A percentile compares a stretch with the other conserved stretches of the same genome.
These are phyloP conservation scores for Plemyria rubiginata DNA, from an alignment of 2,888 invertebrate species.

Conservation along the genomic window DNA sequence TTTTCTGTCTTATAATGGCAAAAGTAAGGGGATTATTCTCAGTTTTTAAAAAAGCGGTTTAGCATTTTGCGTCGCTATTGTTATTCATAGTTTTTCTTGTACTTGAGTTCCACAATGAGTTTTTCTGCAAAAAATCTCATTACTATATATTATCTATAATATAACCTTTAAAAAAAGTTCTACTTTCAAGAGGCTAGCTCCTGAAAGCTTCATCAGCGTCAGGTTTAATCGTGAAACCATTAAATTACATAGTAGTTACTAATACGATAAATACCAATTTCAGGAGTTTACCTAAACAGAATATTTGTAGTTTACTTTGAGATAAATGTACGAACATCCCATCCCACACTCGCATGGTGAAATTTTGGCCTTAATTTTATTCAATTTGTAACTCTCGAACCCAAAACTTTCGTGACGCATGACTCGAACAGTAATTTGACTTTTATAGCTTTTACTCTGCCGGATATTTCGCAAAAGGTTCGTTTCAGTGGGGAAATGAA, in stretches of 20 bases:
- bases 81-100: constrained; percentile 6
- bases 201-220: too few relatives aligned
- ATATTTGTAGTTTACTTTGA: constrained; percentile 34
- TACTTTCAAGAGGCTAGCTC: too few relatives aligned
- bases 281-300: not conserved
- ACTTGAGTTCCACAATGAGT: not conserved
- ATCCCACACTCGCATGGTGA: constrained; percentile 48
- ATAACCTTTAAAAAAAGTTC: too few relatives aligned
- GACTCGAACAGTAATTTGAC: constrained; percentile 79
- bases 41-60: not conserved
- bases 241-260: too few relatives aligned
- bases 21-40: constrained; percentile 10
- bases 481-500: constrained; percentile 58
- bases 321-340: constrained; percentile 44
- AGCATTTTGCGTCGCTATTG: not conserved
- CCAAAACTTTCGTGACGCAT: constrained; percentile 81
- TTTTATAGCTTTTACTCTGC: constrained; percentile 75
- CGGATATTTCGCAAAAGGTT: constrained; percentile 63
- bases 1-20: too few relatives aligned
- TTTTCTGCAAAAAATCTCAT: too few relatives aligned
- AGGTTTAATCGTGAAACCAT: too few relatives aligned
- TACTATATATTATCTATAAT: too few relatives aligned
- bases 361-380: constrained; percentile 76
- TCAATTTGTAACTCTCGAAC: constrained; percentile 80
- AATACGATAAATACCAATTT: not conserved